Conservation (phyloP, 2,113 vertebrate genomes). For the Ginglymostoma cirratum region DNA sequence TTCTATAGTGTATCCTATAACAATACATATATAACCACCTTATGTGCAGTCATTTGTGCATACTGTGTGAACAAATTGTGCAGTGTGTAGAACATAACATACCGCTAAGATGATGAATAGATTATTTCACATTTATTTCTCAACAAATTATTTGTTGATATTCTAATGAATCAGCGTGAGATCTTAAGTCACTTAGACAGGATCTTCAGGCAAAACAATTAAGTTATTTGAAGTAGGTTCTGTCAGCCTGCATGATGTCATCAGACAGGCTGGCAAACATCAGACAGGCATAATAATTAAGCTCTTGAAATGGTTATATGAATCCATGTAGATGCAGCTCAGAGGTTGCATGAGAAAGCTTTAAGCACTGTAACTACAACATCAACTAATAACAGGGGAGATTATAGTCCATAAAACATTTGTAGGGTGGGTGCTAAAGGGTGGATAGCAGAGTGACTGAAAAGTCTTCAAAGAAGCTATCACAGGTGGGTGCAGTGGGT, state of each 20-base stretch:
- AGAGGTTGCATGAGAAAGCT: background rate
- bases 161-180: background rate
- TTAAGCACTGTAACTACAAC: background rate
- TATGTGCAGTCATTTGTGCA: background rate
- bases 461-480: background rate
- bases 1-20: background rate
- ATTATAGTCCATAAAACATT: background rate
- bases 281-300: background rate
- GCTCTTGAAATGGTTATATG: background rate
- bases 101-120: background rate
- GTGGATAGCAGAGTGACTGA: background rate
- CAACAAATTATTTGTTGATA: background rate
- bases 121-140: background rate
- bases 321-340: background rate
- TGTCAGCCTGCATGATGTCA: background rate
- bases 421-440: background rate
- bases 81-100: background rate
- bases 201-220: background rate
- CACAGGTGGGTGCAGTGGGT: background rate
- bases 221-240: background rate
- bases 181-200: background rate
- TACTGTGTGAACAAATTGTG: background rate
- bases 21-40: background rate
- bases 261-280: background rate
- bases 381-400: background rate